Conservation (phyloP, 1,140 invertebrate genomes). For the Drosophila guanche region DNA sequence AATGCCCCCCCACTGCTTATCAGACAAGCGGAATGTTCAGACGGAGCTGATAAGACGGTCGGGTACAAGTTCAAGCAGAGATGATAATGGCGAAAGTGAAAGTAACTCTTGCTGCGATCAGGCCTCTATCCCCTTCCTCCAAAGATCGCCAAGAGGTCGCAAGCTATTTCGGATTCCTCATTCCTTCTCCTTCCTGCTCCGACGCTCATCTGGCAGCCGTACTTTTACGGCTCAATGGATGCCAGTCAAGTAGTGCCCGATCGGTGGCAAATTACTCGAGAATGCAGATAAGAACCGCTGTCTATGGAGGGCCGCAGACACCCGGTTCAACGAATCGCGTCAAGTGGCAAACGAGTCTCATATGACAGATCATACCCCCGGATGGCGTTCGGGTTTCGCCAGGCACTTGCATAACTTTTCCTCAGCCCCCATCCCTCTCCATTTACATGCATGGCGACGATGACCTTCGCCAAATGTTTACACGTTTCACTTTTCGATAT, state of each 20-base stretch:
- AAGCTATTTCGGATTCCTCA: not conserved
- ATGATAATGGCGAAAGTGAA: constrained; percentile 51
- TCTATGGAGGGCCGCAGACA: not conserved
- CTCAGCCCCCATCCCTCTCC: not conserved
- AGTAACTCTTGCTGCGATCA: constrained; percentile 17
- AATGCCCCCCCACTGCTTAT: constrained; percentile 27
- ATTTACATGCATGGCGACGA: not conserved
- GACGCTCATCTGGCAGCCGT: not conserved
- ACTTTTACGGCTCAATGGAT: constrained; percentile 12
- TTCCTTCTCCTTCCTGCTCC: constrained; percentile 13
- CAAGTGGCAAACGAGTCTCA: too few species aligned
- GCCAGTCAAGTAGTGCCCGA: constrained; percentile 11
- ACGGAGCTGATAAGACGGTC: constrained; percentile 36
- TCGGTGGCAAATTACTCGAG: not conserved
- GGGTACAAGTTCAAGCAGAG: not conserved
- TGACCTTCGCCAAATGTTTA: constrained; percentile 36
- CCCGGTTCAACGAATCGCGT: not conserved
- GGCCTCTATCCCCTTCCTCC: not conserved
- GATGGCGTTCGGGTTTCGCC: not conserved
- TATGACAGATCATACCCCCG: too few species aligned
- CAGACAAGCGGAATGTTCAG: constrained; percentile 27
- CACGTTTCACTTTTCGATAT: constrained; percentile 55
- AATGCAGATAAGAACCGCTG: constrained; percentile 12
- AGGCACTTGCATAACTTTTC: constrained; percentile 12
- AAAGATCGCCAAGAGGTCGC: too few species aligned